phyloP scores from a whole-genome alignment of 2,113 vertebrate genomes.

The Saimiri boliviensis region DNA sequence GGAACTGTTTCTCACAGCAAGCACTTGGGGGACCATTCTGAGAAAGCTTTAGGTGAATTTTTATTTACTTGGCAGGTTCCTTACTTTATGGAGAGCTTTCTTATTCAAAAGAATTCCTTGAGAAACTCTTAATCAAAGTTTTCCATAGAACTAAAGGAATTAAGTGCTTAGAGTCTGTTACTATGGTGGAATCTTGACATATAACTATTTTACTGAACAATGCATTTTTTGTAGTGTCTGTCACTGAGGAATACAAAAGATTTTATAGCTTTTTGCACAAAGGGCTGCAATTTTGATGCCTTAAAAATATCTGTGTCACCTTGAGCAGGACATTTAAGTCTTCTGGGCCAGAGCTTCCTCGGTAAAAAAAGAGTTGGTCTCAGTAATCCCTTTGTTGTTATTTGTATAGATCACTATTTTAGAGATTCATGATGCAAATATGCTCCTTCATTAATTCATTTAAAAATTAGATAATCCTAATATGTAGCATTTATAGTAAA shows the following conservation, averaged over 20 bases:
- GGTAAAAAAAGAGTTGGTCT: not conserved
- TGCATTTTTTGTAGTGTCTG: not conserved
- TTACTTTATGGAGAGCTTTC: not conserved
- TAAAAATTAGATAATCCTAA: not conserved
- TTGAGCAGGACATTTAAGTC: not conserved
- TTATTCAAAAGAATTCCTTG: not conserved
- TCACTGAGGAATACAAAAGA: not conserved
- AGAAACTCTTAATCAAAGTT: constrained; percentile 18
- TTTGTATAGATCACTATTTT: not conserved
- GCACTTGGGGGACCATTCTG: not conserved
- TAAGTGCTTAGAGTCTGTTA: not conserved
- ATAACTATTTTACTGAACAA: not conserved
- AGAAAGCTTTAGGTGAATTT: not conserved
- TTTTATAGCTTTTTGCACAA: not conserved
- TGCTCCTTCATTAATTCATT: not conserved
- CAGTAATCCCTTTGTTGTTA: not conserved
- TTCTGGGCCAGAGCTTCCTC: not conserved
- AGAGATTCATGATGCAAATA: not conserved
- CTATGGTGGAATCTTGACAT: not conserved
- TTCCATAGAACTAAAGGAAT: not conserved
- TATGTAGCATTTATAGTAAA: not conserved
- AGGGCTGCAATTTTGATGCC: not conserved
- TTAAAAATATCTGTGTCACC: not conserved
- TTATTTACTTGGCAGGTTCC: constrained; percentile 1
- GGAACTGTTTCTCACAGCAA: not conserved